Conservation (phyloP, 30 jellyfish, hydroid and myxozoan species). For the Pseudorhiza aurosa region DNA sequence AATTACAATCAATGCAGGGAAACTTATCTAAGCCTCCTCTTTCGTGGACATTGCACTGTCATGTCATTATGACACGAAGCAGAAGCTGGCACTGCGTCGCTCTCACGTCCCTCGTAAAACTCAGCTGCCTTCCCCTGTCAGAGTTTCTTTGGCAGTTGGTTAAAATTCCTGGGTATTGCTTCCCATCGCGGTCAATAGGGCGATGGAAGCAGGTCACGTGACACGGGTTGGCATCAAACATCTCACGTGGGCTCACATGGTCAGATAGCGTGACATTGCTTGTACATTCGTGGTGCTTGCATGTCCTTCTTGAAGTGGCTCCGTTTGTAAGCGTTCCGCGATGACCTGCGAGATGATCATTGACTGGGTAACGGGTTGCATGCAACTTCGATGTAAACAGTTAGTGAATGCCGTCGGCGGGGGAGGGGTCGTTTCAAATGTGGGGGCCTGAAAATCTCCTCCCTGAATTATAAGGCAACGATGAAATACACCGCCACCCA, state of each 20-base stretch:
- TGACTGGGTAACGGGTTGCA: background rate
- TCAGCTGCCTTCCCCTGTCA: too few relatives aligned
- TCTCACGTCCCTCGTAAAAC: background rate
- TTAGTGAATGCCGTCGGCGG: too few relatives aligned
- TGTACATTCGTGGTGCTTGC: background rate
- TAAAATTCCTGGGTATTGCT: too few relatives aligned
- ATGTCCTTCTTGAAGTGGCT: background rate
- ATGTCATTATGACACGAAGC: background rate
- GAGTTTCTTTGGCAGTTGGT: too few relatives aligned
- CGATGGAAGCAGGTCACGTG: background rate
- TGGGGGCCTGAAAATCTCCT: too few relatives aligned
- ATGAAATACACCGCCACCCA: too few relatives aligned
- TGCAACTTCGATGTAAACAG: too few relatives aligned
- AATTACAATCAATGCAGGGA: background rate
- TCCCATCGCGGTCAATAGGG: too few relatives aligned
- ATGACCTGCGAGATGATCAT: background rate
- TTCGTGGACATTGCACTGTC: background rate
- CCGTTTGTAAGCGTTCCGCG: background rate
- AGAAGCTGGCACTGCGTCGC: background rate
- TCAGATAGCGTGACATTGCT: background rate
- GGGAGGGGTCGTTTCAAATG: too few relatives aligned
- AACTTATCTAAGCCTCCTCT: background rate
- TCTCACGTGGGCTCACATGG: background rate
- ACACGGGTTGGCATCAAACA: background rate
- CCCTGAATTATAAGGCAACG: too few relatives aligned